Evolutionary conservation across 2,797 vertebrate species (phyloP), one percentile per base, ranked within the genome.

Genomic region (Lemur catta): DNA sequence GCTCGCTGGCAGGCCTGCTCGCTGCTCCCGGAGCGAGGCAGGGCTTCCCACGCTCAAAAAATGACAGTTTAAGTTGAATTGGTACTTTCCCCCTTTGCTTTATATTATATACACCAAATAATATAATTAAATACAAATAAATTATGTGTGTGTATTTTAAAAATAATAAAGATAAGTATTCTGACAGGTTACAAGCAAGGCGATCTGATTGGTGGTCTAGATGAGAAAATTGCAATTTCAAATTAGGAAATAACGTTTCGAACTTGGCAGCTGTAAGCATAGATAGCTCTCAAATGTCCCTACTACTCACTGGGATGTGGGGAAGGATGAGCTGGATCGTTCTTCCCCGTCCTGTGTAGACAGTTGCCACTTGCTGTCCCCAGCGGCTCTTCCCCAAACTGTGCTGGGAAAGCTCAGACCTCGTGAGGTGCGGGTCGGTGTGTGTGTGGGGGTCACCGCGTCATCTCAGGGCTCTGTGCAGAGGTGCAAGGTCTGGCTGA

Each of bases 381-480:
- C 59, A n/a, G 50, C 41, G 46, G 7, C 75, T 80, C 26, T 50
- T 2, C 28, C 35, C 61, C 43, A 48, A 89, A 38, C n/a, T 43
- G 10, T 20, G 1, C 41, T 28, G 6, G 43, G 8, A 55, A 76
- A 76, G 24, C 18, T 48, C 20, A 33, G 35, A 28, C 30, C 41
- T 78, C 89, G 59, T 92, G 13, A 69, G 50, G n/a, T 38, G 6
- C 38, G 26, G 17, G 10, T 8, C 88, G 75, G 78, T 20, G 55
- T n/a, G 95, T n/a, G n/a, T n/a, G n/a, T n/a, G 57, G 94, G 81
- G 67, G 43, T n/a, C 79, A 76, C 24, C 3, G 65, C 35, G 41
- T 48, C 59, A 76, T 95, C 87, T 63, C n/a, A 91, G 95, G 95
- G 1, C 50, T 96, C 78, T 67, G 76, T 95, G 18, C 85, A 92